These are phyloP conservation scores for Vicugna pacos DNA, from an alignment of 2,113 vertebrate genomes.

Conservation along the genomic window DNA sequence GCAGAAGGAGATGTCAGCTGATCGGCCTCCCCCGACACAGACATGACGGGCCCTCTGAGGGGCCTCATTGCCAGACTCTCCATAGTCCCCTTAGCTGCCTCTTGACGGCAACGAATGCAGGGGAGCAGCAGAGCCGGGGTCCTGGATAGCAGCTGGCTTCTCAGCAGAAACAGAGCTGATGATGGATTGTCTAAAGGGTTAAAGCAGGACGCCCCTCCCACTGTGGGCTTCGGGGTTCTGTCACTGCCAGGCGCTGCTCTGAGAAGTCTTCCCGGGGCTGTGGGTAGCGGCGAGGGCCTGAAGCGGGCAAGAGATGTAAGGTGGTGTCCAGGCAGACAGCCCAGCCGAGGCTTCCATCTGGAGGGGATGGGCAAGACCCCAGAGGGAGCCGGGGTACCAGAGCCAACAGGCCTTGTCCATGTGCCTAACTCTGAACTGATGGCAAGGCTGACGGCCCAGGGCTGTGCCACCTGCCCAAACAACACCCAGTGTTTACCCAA, in stretches of 20 bases:
- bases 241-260: not conserved
- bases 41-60: not conserved
- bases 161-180: not conserved
- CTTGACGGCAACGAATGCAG: not conserved
- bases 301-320: not conserved
- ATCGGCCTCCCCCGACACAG: not conserved
- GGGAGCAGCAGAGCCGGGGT: rapidly evolving
- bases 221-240: not conserved
- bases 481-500: not conserved
- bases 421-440: not conserved
- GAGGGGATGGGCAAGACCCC: not conserved
- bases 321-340: not conserved
- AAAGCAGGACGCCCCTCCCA: not conserved
- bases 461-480: not conserved
- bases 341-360: not conserved
- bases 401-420: not conserved
- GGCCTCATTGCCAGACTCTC: not conserved
- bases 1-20: not conserved
- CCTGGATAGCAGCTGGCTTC: not conserved
- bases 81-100: not conserved
- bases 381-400: not conserved
- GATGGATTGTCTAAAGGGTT: not conserved
- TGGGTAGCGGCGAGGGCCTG: not conserved
- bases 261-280: not conserved
- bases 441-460: not conserved